Conservation (phyloP, 2,888 invertebrate genomes). For the Amiota communis region DNA sequence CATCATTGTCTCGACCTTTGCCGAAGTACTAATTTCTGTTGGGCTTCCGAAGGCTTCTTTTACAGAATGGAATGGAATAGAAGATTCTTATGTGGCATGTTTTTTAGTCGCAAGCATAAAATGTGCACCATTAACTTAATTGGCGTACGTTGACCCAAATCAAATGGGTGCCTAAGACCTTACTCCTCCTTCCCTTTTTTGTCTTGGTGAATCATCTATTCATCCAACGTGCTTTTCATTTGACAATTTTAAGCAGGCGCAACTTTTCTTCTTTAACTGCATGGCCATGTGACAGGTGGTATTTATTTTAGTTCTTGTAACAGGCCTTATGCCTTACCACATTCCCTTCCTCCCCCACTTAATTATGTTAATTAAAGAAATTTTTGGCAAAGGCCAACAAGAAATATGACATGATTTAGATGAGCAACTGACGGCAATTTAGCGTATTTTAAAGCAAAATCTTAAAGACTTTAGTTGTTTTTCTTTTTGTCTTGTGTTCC, state of each 20-base stretch:
- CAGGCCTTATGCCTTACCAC: no score
- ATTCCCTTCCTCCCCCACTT: background rate
- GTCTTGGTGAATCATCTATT: background rate
- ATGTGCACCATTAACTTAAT: constrained; percentile 42
- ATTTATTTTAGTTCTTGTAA: constrained; percentile 13
- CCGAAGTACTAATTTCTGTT: constrained; percentile 18
- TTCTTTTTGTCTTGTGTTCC: background rate
- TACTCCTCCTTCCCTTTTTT: background rate
- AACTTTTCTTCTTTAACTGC: constrained; percentile 21
- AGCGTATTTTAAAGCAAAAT: background rate
- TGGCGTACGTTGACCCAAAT: constrained; percentile 53
- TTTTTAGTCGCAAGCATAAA: constrained; percentile 32
- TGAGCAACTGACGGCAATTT: background rate
- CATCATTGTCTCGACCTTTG: constrained; percentile 16
- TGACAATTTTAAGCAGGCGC: constrained; percentile 27
- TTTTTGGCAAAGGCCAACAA: background rate
- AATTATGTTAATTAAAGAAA: constrained; percentile 25
- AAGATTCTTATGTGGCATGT: constrained; percentile 19
- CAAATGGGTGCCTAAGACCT: constrained; percentile 39
- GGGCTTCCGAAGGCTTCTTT: background rate
- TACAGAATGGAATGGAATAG: background rate
- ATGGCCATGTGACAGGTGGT: constrained; percentile 22
- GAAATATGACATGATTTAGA: constrained; percentile 4
- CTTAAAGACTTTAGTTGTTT: background rate
- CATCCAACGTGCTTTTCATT: constrained; percentile 12